Evolutionary conservation across 1,140 invertebrate genomes (phyloP).

Genomic region (Drosophila kepulauana): DNA sequence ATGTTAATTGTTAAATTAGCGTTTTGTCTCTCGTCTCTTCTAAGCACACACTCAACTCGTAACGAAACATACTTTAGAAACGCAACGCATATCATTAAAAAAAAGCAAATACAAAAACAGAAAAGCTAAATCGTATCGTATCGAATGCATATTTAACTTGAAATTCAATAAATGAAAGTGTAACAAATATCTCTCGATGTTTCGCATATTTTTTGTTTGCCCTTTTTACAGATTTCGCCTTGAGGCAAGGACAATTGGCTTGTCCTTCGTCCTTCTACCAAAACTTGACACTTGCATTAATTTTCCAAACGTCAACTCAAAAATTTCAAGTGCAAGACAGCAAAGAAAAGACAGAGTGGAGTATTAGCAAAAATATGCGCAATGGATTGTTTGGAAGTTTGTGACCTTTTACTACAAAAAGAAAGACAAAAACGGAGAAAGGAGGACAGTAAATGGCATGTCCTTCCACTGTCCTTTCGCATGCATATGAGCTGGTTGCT

Average conservation of each 20-base stretch:
- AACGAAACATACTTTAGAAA: slow-evolving; percentile 69
- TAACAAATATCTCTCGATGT: slow-evolving; percentile 27
- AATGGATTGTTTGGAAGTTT: slow-evolving; percentile 42
- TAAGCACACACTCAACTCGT: slow-evolving; percentile 46
- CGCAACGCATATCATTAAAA: slow-evolving; percentile 70
- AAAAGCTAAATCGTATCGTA: slow-evolving; percentile 71
- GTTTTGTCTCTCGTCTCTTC: slow-evolving; percentile 36
- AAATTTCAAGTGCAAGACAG: slow-evolving; percentile 67
- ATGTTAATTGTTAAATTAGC: slow-evolving; percentile 27
- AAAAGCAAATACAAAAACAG: not conserved
- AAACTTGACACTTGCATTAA: slow-evolving; percentile 68
- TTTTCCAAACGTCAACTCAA: slow-evolving; percentile 61
- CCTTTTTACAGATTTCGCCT: slow-evolving; percentile 42
- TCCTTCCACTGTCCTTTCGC: slow-evolving; percentile 37
- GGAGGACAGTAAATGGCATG: slow-evolving; percentile 39
- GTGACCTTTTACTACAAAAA: slow-evolving; percentile 55
- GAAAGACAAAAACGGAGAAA: not conserved
- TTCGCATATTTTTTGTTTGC: not conserved
- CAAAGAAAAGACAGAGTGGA: slow-evolving; percentile 7
- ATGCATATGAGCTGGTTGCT: slow-evolving; percentile 39
- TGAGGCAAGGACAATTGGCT: slow-evolving; percentile 33
- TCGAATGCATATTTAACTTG: slow-evolving; percentile 63
- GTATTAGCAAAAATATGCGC: slow-evolving; percentile 26
- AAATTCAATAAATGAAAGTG: slow-evolving; percentile 73
- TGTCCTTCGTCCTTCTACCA: slow-evolving; percentile 55